These are phyloP conservation scores for Sycophaga agraensis DNA, from an alignment of 1,140 invertebrate species.

Conservation along the genomic window DNA sequence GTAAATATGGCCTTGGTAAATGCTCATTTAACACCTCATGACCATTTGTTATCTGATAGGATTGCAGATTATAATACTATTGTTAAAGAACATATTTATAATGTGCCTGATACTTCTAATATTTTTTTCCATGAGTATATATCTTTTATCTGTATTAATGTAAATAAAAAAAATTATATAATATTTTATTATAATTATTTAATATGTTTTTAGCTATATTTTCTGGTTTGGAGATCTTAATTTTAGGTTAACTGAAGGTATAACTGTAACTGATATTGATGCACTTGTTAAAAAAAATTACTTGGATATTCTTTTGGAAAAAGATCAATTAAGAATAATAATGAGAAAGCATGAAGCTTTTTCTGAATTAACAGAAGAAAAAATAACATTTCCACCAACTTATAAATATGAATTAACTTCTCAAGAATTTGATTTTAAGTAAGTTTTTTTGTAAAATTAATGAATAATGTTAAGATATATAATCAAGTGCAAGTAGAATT, in stretches of 20 bases:
- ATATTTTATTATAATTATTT: no score
- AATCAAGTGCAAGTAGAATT: no score
- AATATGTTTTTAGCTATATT: slow-evolving; percentile 71
- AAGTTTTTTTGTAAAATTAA: no score
- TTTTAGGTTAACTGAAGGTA: slow-evolving; percentile 74
- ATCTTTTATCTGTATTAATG: neutral
- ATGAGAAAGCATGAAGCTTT: slow-evolving; percentile 76
- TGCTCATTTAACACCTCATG: slow-evolving; percentile 85
- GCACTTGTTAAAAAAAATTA: slow-evolving; percentile 65
- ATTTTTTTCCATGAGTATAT: slow-evolving; percentile 89
- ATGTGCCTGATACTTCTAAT: slow-evolving; percentile 71
- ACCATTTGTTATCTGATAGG: slow-evolving; percentile 75
- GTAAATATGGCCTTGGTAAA: slow-evolving; percentile 86
- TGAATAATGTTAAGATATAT: no score
- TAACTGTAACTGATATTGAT: slow-evolving; percentile 69
- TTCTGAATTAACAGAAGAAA: slow-evolving; percentile 72
- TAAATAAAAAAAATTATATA: no score
- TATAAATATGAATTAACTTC: slow-evolving; percentile 80
- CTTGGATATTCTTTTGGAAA: slow-evolving; percentile 64
- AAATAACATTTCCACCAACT: slow-evolving; percentile 82
- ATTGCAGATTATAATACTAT: slow-evolving; percentile 87
- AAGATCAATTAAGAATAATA: slow-evolving; percentile 73
- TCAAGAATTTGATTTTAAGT: slow-evolving; percentile 79
- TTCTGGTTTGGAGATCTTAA: slow-evolving; percentile 96
- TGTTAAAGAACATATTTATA: slow-evolving; percentile 70